Percentiles rank a stretch among this genome's conserved stretches.
Conservation (phyloP, 2,113 vertebrate species). For the Chitala chitala region DNA sequence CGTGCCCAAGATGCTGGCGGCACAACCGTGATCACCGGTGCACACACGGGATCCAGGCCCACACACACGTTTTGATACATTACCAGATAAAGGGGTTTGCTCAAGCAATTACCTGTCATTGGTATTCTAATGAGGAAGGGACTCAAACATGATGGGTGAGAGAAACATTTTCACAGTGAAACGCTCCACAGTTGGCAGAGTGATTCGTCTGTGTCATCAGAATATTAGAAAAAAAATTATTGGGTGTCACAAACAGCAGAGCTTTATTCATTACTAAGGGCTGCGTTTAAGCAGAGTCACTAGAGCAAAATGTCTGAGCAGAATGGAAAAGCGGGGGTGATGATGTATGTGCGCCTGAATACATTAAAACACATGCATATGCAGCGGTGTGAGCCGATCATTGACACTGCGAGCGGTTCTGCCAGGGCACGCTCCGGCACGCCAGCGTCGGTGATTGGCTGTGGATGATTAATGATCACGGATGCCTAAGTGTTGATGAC, state of each 20-base stretch:
- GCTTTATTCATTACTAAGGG: conserved; percentile 19
- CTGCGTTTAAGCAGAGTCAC: neutral
- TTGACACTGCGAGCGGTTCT: neutral
- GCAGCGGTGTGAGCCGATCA: neutral
- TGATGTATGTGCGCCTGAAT: conserved; percentile 14
- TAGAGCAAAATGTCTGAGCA: neutral
- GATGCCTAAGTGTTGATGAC: too few relatives aligned
- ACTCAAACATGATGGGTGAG: conserved; percentile 61
- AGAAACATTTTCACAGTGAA: conserved; percentile 52
- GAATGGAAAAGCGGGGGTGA: conserved; percentile 16
- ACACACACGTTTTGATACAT: conserved; percentile 32
- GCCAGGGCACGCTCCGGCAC: too few relatives aligned
- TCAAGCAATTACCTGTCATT: conserved; percentile 53
- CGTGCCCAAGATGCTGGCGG: too few relatives aligned
- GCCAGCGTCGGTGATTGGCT: neutral
- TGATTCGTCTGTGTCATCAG: conserved; percentile 44
- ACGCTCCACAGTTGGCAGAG: conserved; percentile 34
- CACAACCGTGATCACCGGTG: too few relatives aligned
- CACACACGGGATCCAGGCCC: neutral
- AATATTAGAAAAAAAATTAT: conserved; percentile 28
- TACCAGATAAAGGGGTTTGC: conserved; percentile 45
- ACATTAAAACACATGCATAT: neutral
- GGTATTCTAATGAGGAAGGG: conserved; percentile 48
- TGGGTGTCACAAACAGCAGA: neutral
- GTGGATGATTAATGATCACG: neutral